Evolutionary conservation across 2,797 vertebrate genomes (phyloP).

Genomic region (Argentina silus): DNA sequence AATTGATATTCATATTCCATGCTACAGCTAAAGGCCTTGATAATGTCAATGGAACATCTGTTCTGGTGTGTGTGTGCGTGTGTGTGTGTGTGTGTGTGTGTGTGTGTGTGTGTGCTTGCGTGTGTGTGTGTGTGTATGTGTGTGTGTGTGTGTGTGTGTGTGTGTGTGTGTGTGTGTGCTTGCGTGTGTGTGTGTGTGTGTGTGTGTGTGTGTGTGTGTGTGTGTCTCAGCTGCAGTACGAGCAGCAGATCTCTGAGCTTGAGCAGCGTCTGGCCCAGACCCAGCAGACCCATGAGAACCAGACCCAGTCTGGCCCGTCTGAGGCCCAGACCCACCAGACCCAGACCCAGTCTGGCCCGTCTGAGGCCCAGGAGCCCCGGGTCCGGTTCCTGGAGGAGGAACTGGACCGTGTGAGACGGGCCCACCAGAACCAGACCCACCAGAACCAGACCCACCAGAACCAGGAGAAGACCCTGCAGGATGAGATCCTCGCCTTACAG

Average conservation of each 20-base stretch:
- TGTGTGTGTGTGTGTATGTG: neutral
- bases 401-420: constrained; percentile 68
- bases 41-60: too few relatives aligned
- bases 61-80: too few relatives aligned
- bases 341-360: constrained; percentile 10
- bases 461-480: constrained; percentile 74
- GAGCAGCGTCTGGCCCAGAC: constrained; percentile 80
- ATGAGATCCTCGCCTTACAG: constrained; percentile 79
- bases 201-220: neutral
- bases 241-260: constrained; percentile 86
- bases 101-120: neutral
- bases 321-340: constrained; percentile 51
- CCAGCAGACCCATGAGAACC: constrained; percentile 47
- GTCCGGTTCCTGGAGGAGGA: constrained; percentile 71
- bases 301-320: constrained; percentile 12
- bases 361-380: constrained; percentile 37
- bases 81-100: too few relatives aligned
- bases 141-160: constrained; percentile 8
- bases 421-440: constrained; percentile 69
- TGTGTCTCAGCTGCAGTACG: constrained; percentile 84
- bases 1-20: too few relatives aligned
- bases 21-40: too few relatives aligned
- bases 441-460: constrained; percentile 70
- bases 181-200: neutral
- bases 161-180: constrained; percentile 23